phyloP scores from a whole-genome alignment of 2,113 vertebrate species.

The Panthera tigris region DNA sequence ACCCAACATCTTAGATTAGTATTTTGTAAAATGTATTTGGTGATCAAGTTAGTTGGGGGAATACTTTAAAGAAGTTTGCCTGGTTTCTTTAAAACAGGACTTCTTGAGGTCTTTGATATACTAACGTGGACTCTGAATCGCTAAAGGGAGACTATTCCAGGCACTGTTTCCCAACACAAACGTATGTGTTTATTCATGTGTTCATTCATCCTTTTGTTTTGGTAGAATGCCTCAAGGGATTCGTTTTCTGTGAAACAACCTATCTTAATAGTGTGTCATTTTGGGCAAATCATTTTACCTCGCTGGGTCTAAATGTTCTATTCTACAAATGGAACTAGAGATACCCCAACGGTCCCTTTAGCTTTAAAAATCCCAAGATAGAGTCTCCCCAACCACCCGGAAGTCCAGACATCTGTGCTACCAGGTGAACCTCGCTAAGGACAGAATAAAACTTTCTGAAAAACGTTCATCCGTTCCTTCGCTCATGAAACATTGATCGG shows the following conservation, averaged over 20 bases:
- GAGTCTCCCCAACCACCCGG: neutral
- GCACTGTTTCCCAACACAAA: neutral
- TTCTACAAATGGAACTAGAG: neutral
- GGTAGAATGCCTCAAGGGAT: neutral
- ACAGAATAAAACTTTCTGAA: neutral
- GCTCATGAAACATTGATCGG: neutral
- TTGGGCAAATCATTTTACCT: neutral
- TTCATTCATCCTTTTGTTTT: neutral
- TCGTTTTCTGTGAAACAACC: neutral
- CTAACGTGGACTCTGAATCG: neutral
- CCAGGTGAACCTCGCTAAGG: neutral
- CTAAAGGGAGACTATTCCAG: neutral
- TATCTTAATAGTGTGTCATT: neutral
- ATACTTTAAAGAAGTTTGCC: neutral
- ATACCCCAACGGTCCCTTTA: neutral
- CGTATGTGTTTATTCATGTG: neutral
- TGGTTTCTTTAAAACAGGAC: neutral
- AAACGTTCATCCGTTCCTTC: neutral
- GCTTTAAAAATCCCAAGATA: constrained; percentile 8
- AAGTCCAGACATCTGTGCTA: neutral
- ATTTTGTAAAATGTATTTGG: neutral
- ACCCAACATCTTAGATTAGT: neutral
- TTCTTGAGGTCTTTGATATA: neutral
- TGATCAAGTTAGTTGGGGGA: neutral
- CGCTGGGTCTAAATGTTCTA: neutral